phyloP scores from a whole-genome alignment of 2,113 vertebrate genomes.

The Siniperca chuatsi region DNA sequence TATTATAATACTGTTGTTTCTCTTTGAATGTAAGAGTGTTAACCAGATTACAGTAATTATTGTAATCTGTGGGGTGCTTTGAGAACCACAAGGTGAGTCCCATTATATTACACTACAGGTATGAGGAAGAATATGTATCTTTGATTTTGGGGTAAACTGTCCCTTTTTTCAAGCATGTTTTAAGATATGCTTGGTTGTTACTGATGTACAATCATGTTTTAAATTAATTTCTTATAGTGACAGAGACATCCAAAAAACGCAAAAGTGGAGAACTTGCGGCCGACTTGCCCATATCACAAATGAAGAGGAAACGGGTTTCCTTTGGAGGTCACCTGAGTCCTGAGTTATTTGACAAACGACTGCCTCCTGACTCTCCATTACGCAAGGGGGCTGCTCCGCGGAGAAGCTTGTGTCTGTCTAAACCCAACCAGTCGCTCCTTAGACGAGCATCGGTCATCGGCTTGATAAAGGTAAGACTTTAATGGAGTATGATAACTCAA shows the following conservation, averaged over 20 bases:
- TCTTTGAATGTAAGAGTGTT: no score
- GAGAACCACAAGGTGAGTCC: no score
- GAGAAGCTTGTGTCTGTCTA: constrained; percentile 72
- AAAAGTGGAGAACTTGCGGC: constrained; percentile 69
- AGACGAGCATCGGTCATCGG: constrained; percentile 83
- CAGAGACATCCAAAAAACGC: constrained; percentile 78
- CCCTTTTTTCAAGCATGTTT: background rate
- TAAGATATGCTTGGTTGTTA: background rate
- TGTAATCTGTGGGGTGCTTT: no score
- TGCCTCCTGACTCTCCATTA: constrained; percentile 91
- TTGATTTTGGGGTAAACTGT: no score
- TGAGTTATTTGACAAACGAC: constrained; percentile 91
- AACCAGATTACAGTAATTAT: background rate
- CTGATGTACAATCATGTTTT: constrained; percentile 7
- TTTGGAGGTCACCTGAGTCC: constrained; percentile 90
- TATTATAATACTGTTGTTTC: background rate
- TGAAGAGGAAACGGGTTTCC: constrained; percentile 90
- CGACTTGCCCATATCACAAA: constrained; percentile 20
- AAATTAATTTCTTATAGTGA: constrained; percentile 38
- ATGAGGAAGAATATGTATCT: no score
- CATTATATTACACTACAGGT: no score
- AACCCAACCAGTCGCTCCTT: constrained; percentile 76
- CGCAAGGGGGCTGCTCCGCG: constrained; percentile 86
- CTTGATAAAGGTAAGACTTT: constrained; percentile 77
- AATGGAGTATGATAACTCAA: background rate